phyloP scores from a whole-genome alignment of 2,888 invertebrate genomes.

The Hirtodrosophila confusa region DNA sequence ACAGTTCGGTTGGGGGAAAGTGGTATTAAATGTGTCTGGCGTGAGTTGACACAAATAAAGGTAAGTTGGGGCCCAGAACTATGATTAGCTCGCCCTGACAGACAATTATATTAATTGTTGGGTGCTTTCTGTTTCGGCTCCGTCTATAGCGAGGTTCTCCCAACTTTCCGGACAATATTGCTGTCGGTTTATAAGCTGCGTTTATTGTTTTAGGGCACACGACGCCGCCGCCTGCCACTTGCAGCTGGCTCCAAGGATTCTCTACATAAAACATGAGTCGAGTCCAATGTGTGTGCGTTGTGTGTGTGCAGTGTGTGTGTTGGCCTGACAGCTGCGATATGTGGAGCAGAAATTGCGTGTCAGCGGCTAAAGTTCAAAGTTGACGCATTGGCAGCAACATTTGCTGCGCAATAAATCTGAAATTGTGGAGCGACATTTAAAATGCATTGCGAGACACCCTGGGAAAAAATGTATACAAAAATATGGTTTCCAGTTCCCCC shows the following conservation, averaged over 20 bases:
- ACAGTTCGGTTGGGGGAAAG: constrained; percentile 21
- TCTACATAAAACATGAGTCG: constrained; percentile 55
- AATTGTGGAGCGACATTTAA: constrained; percentile 28
- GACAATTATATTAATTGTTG: constrained; percentile 65
- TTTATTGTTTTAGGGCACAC: constrained; percentile 72
- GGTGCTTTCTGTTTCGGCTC: background rate
- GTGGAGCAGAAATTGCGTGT: constrained; percentile 55
- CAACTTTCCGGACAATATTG: background rate
- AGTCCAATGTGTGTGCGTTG: constrained; percentile 1
- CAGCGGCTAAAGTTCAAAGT: constrained; percentile 62
- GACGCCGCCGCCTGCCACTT: constrained; percentile 35
- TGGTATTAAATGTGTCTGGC: constrained; percentile 31
- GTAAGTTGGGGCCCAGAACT: constrained; percentile 3
- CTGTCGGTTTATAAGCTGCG: constrained; percentile 57
- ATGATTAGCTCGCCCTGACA: constrained; percentile 45
- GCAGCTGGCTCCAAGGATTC: constrained; percentile 54
- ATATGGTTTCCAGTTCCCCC: too few relatives aligned
- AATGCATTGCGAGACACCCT: constrained; percentile 29
- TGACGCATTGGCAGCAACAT: constrained; percentile 48
- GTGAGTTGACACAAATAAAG: constrained; percentile 35
- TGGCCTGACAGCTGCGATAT: constrained; percentile 42
- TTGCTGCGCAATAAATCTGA: constrained; percentile 54
- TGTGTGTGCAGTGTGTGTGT: background rate
- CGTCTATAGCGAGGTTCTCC: too few relatives aligned
- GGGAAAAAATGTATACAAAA: constrained; percentile 5